phyloP scores from a whole-genome alignment of 2,113 vertebrate species.

The Dicentrarchus labrax region DNA sequence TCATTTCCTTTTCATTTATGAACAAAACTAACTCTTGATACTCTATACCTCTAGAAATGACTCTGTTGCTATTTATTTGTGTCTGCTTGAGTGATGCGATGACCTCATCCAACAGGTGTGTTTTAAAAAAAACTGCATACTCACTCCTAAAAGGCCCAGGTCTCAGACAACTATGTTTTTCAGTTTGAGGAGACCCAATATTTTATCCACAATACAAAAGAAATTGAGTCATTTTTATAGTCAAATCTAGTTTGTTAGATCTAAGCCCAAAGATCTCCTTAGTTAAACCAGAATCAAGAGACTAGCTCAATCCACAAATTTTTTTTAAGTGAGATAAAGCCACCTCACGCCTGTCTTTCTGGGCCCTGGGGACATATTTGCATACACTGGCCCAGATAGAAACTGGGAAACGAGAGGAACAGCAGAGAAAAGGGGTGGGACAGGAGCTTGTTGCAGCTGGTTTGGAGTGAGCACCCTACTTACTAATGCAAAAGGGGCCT shows the following conservation, averaged over 20 bases:
- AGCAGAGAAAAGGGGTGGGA: conserved; percentile 45
- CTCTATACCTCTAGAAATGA: not conserved
- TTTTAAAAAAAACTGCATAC: not conserved
- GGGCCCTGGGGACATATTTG: conserved; percentile 67
- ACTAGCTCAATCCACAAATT: conserved; percentile 19
- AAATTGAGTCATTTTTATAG: not conserved
- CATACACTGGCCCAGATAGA: conserved; percentile 68
- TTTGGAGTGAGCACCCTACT: conserved; percentile 34
- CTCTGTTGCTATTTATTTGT: too few relatives aligned
- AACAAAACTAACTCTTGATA: not conserved
- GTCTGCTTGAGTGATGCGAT: not conserved
- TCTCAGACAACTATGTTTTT: not conserved
- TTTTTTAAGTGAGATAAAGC: conserved; percentile 31
- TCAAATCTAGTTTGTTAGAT: not conserved
- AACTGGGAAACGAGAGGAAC: conserved; percentile 74
- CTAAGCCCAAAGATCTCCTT: not conserved
- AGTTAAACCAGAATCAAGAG: not conserved
- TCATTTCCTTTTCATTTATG: not conserved
- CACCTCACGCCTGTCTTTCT: conserved; percentile 36
- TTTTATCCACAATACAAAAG: not conserved
- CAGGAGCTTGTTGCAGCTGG: conserved; percentile 66
- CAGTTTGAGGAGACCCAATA: not conserved
- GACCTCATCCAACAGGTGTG: not conserved
- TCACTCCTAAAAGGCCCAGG: not conserved
- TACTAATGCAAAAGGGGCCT: conserved; percentile 21